Base-by-base conservation (phyloP, 2,113 vertebrate species). In the Macquaria ambigua region DNA sequence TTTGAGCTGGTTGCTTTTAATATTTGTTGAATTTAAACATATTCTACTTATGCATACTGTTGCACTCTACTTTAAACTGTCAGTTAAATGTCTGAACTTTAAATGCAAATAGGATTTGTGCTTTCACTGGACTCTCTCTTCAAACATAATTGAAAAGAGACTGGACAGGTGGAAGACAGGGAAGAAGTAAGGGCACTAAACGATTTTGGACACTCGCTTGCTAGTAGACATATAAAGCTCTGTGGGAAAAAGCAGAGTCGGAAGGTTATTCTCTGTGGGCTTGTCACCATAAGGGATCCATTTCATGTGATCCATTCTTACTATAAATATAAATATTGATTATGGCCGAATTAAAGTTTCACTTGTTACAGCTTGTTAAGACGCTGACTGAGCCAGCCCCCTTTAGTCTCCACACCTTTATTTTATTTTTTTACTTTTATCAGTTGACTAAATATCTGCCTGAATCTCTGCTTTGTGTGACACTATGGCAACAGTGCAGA, bases 1-100 rank as follows among this genome's bases (percentile, higher is more conserved):
- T 58, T 59, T 74, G 41, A 68, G 52, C 4, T 50, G 28, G 5
- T 31, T 52, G 63, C 41, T 76, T 82, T 82, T 41, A 31, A 78
- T 43, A 67, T 68, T 58, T 0, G 39, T 74, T 59, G 15, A 23
- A 55, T 61, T 58, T 39, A 72, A 53, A 80, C 4, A 0, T 20
- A 52, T 28, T 68, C 4, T 8, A 16, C 14, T 39, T 31, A 62
- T 34, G 12, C 39, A 81, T 48, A 8, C 52, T 67, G 25, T 18
- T 5, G 5, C 34, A 25, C 14, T 56, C 14, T n/a, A 25, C 14
- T 56, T 8, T n/a, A 41, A 58, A 28, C n/a, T 31, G 58, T 43
- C 11, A 55, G 25, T 41, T 31, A 53, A 73, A 72, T 55, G 20
- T 37, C 61, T 34, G 10, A 46, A 56, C 25, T 56, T 71, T 12